Evolutionary conservation across 2,888 invertebrate genomes (phyloP).

Genomic region (Melipona bicolor): DNA sequence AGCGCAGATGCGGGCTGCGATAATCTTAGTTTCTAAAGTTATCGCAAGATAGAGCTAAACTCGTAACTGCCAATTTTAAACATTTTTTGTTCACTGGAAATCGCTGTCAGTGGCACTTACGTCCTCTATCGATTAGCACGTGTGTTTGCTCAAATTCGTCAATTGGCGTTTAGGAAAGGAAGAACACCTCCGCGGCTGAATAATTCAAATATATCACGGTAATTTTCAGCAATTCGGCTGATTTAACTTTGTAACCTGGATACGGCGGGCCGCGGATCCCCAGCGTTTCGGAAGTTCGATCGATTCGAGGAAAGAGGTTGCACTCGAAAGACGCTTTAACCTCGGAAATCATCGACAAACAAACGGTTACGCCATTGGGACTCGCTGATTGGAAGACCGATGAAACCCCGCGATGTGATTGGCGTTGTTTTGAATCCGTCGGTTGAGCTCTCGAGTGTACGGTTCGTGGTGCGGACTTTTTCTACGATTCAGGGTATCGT

Average conservation of each 20-base stretch:
- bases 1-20: too few relatives aligned
- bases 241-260: slow-evolving; percentile 28
- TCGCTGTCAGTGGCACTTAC: neutral
- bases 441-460: slow-evolving; percentile 9
- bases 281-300: slow-evolving; percentile 32
- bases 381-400: slow-evolving; percentile 3
- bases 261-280: neutral
- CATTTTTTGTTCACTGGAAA: neutral
- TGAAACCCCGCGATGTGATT: slow-evolving; percentile 7
- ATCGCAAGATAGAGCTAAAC: neutral
- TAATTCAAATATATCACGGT: slow-evolving; percentile 10
- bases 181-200: neutral
- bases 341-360: slow-evolving; percentile 12
- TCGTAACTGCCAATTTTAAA: neutral
- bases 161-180: neutral
- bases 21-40: neutral
- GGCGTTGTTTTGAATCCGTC: slow-evolving; percentile 19
- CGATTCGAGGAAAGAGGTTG: slow-evolving; percentile 22
- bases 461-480: neutral
- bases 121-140: neutral
- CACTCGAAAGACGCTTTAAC: slow-evolving; percentile 22
- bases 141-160: neutral
- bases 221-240: slow-evolving; percentile 30
- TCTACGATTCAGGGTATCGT: neutral
- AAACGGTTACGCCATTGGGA: slow-evolving; percentile 7